These are phyloP conservation scores for Chondrosia reniformis DNA, from an alignment of 37 sponge, comb jelly and placozoan genomes.

Conservation along the genomic window DNA sequence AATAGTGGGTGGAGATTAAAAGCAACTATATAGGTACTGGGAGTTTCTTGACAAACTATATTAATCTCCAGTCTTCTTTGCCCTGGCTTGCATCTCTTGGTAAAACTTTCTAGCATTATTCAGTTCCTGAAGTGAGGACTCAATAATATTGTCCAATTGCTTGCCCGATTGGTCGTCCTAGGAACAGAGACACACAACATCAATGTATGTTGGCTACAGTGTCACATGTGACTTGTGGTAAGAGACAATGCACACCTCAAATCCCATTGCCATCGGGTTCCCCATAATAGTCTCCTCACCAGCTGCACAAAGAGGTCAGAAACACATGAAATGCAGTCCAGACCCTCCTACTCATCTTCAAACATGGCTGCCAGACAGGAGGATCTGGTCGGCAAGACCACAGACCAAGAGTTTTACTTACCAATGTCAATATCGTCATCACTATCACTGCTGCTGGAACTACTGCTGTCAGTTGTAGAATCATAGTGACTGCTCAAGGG, in stretches of 20 bases:
- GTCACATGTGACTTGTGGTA: too few relatives aligned
- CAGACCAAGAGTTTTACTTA: not conserved
- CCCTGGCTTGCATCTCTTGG: conserved; percentile 65
- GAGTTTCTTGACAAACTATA: not conserved
- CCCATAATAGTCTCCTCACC: conserved; percentile 23
- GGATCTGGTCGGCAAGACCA: too few relatives aligned
- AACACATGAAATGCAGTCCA: not conserved
- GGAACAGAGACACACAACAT: not conserved
- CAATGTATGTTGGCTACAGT: not conserved
- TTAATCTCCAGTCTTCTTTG: not conserved
- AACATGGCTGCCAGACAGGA: too few relatives aligned
- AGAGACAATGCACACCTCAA: conserved; percentile 30
- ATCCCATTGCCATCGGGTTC: conserved; percentile 37
- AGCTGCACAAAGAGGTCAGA: not conserved
- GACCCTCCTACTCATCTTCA: too few relatives aligned
- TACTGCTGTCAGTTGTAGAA: too few relatives aligned
- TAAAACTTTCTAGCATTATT: conserved; percentile 78
- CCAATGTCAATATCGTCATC: conserved; percentile 13
- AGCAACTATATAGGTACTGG: too few relatives aligned
- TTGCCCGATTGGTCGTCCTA: conserved; percentile 17
- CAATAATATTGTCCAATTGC: conserved; percentile 75
- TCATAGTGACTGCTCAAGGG: too few relatives aligned
- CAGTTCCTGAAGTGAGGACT: conserved; percentile 65
- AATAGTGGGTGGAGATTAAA: too few relatives aligned
- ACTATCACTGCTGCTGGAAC: conserved; percentile 7